Conservation (phyloP, 2,888 invertebrate species). For the Agrochola lychnidis region DNA sequence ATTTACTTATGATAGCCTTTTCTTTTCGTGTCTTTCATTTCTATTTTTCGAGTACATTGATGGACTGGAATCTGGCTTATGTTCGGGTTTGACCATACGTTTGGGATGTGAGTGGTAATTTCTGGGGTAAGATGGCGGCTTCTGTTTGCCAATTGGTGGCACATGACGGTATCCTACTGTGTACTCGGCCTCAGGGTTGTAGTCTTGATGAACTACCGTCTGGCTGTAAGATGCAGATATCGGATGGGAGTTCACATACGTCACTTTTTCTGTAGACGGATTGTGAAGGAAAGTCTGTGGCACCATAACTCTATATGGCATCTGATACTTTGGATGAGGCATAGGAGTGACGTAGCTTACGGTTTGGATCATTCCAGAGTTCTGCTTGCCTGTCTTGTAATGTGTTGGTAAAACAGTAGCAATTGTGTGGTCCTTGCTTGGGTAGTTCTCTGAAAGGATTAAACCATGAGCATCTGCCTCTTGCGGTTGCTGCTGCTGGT, state of each 20-base stretch:
- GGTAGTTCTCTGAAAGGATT: constrained; percentile 90
- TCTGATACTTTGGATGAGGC: constrained; percentile 83
- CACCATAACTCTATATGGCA: constrained; percentile 85
- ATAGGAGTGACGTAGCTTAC: constrained; percentile 87
- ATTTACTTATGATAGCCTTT: constrained; percentile 70
- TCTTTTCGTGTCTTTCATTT: constrained; percentile 74
- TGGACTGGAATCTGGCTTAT: constrained; percentile 69
- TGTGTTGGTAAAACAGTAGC: constrained; percentile 88
- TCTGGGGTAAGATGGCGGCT: constrained; percentile 79
- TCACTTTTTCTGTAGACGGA: constrained; percentile 81
- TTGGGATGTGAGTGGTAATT: constrained; percentile 86
- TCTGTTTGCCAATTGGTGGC: constrained; percentile 78
- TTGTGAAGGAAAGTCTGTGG: constrained; percentile 83
- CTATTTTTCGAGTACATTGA: constrained; percentile 71
- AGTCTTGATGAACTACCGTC: constrained; percentile 71
- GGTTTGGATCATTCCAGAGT: constrained; percentile 76
- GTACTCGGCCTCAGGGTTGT: constrained; percentile 81
- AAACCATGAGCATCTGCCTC: constrained; percentile 76
- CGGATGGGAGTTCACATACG: constrained; percentile 85
- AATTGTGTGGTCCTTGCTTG: constrained; percentile 90
- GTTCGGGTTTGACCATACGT: constrained; percentile 80
- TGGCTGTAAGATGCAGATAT: constrained; percentile 76
- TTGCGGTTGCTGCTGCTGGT: constrained; percentile 73
- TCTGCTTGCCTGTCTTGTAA: constrained; percentile 74
- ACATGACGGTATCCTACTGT: constrained; percentile 75